Base-by-base conservation (phyloP, 2,888 invertebrate genomes). In the Drosophila atripex region DNA sequence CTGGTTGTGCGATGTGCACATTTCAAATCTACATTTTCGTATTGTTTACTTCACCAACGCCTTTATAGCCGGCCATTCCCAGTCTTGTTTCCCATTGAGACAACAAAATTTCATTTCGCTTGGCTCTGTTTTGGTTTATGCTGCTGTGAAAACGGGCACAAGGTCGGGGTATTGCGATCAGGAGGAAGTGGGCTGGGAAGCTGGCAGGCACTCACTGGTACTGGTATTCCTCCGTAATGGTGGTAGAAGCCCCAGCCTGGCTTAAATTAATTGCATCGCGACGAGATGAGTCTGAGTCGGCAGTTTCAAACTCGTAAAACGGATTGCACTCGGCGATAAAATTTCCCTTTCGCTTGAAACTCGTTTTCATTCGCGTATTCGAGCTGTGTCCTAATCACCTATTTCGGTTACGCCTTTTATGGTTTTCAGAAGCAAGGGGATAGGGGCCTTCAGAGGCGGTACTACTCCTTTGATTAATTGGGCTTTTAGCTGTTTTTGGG, bases 341-440 rank as follows among this genome's bases (percentile, higher is more conserved):
- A 77, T 86, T 84, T 84, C 77, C 85, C 84, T 84, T 86, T 84
- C 79, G 80, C 74, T 73, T 46, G 18, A 73, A 85, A 87, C 79
- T 56, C 49, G 87, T 84, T 86, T 85, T 38, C 5, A 45, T 51
- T 38, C 25, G 38, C 51, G 11, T 28, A 30, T 16, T 32, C 16
- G 47, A 35, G 30, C 58, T 61, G 71, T 87, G 85, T 85, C 87
- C 87, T 78, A 86, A 87, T 85, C 87, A 65, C 76, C 75, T 76
- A 79, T 72, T 71, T 80, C 52, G 55, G 39, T 69, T 59, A 73
- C 68, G 69, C 14, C 52, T 53, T 53, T 68, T 39, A 58, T 51
- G 39, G 53, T 14, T 30, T 21, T 12, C 32, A 32, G n/a, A 32
- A 32, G n/a, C 5, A 6, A 14, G 35, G 14, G 35, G 35, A 35